These are phyloP conservation scores for Drosophila dives DNA, from an alignment of 2,888 invertebrate species.

Conservation along the genomic window DNA sequence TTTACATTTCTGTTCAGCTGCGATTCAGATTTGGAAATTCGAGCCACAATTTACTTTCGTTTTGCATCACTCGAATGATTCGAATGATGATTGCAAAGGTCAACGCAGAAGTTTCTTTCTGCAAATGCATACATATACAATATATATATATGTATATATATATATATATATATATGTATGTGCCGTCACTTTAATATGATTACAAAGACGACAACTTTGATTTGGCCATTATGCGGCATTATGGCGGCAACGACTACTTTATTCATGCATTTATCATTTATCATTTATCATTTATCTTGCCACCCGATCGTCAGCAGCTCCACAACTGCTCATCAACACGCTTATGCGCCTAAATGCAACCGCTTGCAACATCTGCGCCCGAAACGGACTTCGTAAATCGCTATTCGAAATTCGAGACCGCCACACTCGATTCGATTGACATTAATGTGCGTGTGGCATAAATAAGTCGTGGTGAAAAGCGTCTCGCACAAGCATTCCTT, in stretches of 20 bases:
- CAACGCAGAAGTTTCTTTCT: conserved; percentile 44
- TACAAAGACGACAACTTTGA: conserved; percentile 14
- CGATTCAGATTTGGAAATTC: conserved; percentile 41
- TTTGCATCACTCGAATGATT: conserved; percentile 24
- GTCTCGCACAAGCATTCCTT: conserved; percentile 26
- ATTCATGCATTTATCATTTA: conserved; percentile 41
- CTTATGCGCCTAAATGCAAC: conserved; percentile 34
- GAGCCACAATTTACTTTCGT: conserved; percentile 34
- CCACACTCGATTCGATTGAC: conserved; percentile 44
- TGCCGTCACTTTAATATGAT: conserved; percentile 47
- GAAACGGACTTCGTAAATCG: conserved; percentile 15
- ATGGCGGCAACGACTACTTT: conserved; percentile 15
- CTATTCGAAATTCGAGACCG: conserved; percentile 23
- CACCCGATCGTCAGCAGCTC: conserved; percentile 19
- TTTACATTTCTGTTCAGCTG: background rate
- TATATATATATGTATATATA: background rate
- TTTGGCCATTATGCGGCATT: conserved; percentile 21
- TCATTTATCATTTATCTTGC: conserved; percentile 14
- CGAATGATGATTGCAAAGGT: conserved; percentile 42
- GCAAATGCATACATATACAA: background rate
- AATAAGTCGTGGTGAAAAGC: conserved; percentile 40
- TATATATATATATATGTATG: background rate
- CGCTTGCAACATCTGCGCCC: conserved; percentile 43
- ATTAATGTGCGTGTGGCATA: conserved; percentile 35
- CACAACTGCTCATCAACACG: conserved; percentile 21